Conservation (phyloP, 2,113 vertebrate genomes). For the Prinia subflava region DNA sequence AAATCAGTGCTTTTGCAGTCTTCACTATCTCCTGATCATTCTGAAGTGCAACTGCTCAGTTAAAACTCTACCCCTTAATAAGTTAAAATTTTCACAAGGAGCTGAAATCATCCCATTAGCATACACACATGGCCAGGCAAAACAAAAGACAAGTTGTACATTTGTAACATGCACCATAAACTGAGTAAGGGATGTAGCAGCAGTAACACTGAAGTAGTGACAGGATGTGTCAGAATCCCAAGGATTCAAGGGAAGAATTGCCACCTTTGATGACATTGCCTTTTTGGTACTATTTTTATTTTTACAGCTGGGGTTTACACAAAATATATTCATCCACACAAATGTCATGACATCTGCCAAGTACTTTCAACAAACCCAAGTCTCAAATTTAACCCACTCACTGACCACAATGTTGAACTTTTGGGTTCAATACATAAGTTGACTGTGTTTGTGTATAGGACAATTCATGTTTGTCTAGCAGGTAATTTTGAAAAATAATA, state of each 20-base stretch:
- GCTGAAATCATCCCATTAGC: neutral
- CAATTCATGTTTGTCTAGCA: neutral
- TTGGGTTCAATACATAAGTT: neutral
- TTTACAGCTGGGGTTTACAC: neutral
- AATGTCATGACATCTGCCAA: fast-evolving
- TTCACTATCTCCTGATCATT: neutral
- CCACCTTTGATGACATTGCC: neutral
- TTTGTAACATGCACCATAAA: neutral
- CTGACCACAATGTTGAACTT: neutral
- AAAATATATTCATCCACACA: neutral
- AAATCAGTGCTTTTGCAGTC: neutral
- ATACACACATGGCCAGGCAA: neutral
- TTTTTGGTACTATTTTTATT: neutral
- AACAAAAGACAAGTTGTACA: neutral
- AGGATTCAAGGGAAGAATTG: neutral
- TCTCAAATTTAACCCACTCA: neutral
- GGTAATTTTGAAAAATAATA: neutral
- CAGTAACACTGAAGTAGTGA: neutral
- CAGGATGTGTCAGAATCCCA: neutral
- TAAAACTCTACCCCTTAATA: neutral
- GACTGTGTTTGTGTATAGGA: neutral
- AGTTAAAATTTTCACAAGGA: neutral
- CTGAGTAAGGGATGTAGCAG: neutral
- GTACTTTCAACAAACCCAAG: neutral
- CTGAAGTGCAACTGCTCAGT: neutral